Percentiles rank a stretch among this genome's conserved stretches.
phyloP scores from a whole-genome alignment of 2,888 invertebrate species.

The Agrotis exclamationis region DNA sequence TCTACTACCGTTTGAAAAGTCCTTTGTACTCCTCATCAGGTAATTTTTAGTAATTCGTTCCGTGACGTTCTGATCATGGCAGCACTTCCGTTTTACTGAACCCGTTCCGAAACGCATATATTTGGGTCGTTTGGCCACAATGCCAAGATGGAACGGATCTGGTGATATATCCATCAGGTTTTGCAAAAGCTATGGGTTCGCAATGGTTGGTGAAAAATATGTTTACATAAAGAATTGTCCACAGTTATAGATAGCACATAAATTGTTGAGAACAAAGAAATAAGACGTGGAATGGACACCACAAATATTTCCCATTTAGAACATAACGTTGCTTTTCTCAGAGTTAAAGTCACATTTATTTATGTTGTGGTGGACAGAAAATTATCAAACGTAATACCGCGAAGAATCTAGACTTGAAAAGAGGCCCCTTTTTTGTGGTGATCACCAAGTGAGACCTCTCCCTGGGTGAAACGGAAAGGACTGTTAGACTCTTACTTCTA shows the following conservation, averaged over 20 bases:
- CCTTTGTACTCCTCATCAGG: constrained; percentile 1
- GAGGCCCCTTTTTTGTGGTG: too few relatives aligned
- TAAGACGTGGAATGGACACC: background rate
- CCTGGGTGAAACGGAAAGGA: too few relatives aligned
- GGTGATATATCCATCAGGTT: background rate
- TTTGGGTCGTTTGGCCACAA: constrained; percentile 12
- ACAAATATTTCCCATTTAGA: too few relatives aligned
- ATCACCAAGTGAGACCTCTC: too few relatives aligned
- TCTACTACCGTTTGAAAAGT: constrained; percentile 5
- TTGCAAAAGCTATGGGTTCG: background rate
- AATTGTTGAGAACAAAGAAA: background rate
- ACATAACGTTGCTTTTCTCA: too few relatives aligned
- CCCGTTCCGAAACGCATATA: background rate
- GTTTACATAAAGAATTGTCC: background rate
- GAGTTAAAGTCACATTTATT: too few relatives aligned
- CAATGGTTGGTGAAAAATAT: background rate
- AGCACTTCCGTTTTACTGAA: background rate
- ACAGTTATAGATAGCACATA: background rate
- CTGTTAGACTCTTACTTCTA: too few relatives aligned
- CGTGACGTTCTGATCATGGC: background rate
- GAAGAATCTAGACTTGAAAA: too few relatives aligned
- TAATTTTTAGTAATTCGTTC: constrained; percentile 6
- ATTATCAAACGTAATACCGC: too few relatives aligned
- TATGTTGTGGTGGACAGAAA: too few relatives aligned
- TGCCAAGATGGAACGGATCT: constrained; percentile 17